A percentile compares a stretch with the other conserved stretches of the same genome.
Conservation (phyloP, 2,113 vertebrate species). For the Channa argus region DNA sequence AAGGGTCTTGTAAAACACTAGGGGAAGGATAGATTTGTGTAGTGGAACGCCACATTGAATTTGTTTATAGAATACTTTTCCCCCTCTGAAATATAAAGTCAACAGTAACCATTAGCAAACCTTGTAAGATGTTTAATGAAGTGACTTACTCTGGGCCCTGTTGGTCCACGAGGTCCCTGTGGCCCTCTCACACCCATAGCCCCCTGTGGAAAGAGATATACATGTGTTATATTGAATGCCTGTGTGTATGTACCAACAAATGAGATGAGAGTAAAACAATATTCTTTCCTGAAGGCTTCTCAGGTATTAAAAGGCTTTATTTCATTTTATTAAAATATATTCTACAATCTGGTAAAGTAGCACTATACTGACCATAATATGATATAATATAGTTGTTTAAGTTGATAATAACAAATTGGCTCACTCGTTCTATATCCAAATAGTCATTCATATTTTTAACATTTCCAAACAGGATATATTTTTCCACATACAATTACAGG, state of each 20-base stretch:
- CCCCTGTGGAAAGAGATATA: conserved; percentile 82
- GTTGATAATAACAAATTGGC: not conserved
- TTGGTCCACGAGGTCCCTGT: conserved; percentile 90
- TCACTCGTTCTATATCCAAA: not conserved
- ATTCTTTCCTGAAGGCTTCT: too few species aligned
- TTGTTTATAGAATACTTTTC: not conserved
- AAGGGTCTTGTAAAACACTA: conserved; percentile 10
- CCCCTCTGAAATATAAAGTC: not conserved
- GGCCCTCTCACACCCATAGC: conserved; percentile 91
- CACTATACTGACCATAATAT: too few species aligned
- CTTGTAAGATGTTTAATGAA: conserved; percentile 1
- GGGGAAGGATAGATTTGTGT: not conserved
- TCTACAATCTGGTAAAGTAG: too few species aligned
- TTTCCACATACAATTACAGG: too few species aligned
- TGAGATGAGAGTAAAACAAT: too few species aligned
- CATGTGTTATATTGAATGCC: conserved; percentile 2
- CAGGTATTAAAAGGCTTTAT: too few species aligned
- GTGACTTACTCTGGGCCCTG: conserved; percentile 89
- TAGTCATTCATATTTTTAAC: too few species aligned
- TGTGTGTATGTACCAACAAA: not conserved
- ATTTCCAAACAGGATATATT: too few species aligned
- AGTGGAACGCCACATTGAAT: not conserved
- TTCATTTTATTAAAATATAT: too few species aligned
- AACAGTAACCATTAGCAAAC: conserved; percentile 13
- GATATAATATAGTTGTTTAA: too few species aligned